Evolutionary conservation across 2,113 vertebrate genomes (phyloP).

Genomic region (Ptyas mucosa): DNA sequence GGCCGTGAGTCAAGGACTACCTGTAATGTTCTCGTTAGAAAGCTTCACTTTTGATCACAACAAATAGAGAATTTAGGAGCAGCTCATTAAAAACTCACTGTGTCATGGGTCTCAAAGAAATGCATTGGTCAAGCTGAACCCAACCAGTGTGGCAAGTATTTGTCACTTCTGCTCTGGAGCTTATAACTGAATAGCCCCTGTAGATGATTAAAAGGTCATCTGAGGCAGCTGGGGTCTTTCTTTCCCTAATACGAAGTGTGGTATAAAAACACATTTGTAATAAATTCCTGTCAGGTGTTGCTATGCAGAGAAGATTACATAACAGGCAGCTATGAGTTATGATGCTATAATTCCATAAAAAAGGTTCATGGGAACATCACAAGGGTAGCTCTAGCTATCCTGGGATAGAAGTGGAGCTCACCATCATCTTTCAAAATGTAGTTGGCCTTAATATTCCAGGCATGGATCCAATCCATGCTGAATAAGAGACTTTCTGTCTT

Average conservation of each 20-base stretch:
- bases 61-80: accelerated
- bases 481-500: not conserved
- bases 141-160: not conserved
- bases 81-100: not conserved
- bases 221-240: constrained; percentile 40
- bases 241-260: constrained; percentile 30
- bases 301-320: not conserved
- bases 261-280: too few relatives aligned
- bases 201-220: constrained; percentile 47
- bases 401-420: not conserved
- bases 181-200: constrained; percentile 35
- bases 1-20: too few relatives aligned
- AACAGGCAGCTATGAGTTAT: constrained; percentile 31
- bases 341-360: constrained; percentile 16
- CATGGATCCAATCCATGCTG: not conserved
- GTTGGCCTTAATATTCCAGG: not conserved
- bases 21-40: not conserved
- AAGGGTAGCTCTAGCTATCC: not conserved
- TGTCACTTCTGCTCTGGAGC: constrained; percentile 19
- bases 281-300: constrained; percentile 21
- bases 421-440: constrained; percentile 12
- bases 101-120: constrained; percentile 9
- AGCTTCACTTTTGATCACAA: not conserved
- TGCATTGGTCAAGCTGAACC: not conserved
- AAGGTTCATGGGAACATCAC: constrained; percentile 25